Conservation (phyloP, 1,140 invertebrate genomes). For the Drosophila ironensis region DNA sequence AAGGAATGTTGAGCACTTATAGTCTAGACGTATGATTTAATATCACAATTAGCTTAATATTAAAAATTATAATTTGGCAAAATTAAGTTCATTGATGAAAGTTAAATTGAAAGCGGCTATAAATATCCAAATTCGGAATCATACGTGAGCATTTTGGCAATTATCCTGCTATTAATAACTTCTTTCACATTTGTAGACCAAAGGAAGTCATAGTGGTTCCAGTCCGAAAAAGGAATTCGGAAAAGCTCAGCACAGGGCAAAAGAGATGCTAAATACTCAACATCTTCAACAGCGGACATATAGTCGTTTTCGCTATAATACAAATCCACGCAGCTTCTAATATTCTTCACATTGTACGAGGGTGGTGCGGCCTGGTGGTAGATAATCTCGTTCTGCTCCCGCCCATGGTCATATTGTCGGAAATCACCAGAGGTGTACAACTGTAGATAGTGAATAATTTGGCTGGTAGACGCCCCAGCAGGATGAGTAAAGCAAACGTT, state of each 20-base stretch:
- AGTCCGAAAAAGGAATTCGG: slow-evolving; percentile 82
- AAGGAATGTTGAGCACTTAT: too few relatives aligned
- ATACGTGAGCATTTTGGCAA: slow-evolving; percentile 79
- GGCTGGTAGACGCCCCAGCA: slow-evolving; percentile 83
- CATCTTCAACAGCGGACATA: slow-evolving; percentile 84
- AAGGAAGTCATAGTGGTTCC: slow-evolving; percentile 85
- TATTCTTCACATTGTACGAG: slow-evolving; percentile 83
- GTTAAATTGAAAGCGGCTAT: not conserved
- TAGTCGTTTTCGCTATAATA: slow-evolving; percentile 87
- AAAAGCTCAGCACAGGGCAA: slow-evolving; percentile 80
- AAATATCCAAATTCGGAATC: slow-evolving; percentile 39
- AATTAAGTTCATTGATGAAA: too few relatives aligned
- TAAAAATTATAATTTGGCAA: too few relatives aligned
- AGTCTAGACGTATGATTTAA: too few relatives aligned
- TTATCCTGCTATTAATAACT: slow-evolving; percentile 82
- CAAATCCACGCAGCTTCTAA: slow-evolving; percentile 85
- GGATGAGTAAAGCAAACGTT: slow-evolving; percentile 72
- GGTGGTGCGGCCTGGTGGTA: slow-evolving; percentile 83
- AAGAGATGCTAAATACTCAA: slow-evolving; percentile 80
- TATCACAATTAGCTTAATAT: too few relatives aligned
- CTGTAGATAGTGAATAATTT: slow-evolving; percentile 83
- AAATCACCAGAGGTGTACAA: slow-evolving; percentile 76
- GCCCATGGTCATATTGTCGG: slow-evolving; percentile 82
- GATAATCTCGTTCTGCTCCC: slow-evolving; percentile 78
- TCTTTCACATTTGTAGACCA: slow-evolving; percentile 83